A percentile compares a stretch with the other conserved stretches of the same genome.
Evolutionary conservation across 1,140 invertebrate species (phyloP).

Genomic region (Potamilus streckersoni): DNA sequence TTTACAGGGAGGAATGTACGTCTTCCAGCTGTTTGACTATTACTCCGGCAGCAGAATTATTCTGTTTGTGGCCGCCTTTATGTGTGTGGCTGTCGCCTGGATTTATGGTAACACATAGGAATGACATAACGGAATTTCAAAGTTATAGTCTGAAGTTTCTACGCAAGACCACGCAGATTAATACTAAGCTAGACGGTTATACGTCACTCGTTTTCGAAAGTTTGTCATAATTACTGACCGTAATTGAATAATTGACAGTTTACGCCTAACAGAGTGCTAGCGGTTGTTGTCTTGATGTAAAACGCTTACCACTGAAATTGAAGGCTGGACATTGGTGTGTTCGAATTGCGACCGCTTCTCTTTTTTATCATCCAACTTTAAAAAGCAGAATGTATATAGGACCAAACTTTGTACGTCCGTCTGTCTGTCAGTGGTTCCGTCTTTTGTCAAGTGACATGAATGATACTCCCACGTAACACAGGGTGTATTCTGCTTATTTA

Average conservation of each 20-base stretch:
- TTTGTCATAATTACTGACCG: neutral
- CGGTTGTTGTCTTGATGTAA: neutral
- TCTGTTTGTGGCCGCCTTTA: conserved; percentile 78
- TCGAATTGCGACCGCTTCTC: too few species aligned
- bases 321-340: too few species aligned
- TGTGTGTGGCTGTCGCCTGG: conserved; percentile 80
- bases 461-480: too few species aligned
- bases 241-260: neutral
- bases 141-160: neutral
- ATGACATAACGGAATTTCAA: conserved; percentile 49
- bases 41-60: conserved; percentile 79
- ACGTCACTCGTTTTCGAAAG: neutral
- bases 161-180: neutral
- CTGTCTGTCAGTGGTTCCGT: too few species aligned
- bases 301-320: neutral
- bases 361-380: too few species aligned
- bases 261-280: neutral
- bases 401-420: too few species aligned
- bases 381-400: too few species aligned
- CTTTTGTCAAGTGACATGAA: too few species aligned
- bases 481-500: too few species aligned
- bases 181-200: neutral
- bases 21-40: conserved; percentile 80
- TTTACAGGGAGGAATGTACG: conserved; percentile 76
- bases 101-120: conserved; percentile 74